Base-by-base conservation (phyloP, 1,140 invertebrate species). In the Ruditapes philippinarum region DNA sequence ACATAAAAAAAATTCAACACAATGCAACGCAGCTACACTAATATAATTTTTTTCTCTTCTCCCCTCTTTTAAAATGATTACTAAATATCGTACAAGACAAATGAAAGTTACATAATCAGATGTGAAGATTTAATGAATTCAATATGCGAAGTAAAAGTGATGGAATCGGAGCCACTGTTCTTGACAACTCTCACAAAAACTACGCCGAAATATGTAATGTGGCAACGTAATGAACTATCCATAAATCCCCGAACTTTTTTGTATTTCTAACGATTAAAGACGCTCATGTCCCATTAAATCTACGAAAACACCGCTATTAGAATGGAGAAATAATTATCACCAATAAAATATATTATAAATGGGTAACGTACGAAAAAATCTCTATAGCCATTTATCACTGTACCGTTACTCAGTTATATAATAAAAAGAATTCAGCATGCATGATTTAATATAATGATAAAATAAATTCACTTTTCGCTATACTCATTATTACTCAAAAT, bases 61-160 rank as follows among this genome's bases (percentile, higher is more conserved):
- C 5, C 9, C 51, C n/a, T 62, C 51, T 57, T 62, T 62, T 62
- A 7, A 62, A 62, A 62, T 62, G 57, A 62, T 62, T 62, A 19
- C 57, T 5, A 62, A 62, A 62, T 28, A 62, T 62, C 25, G 7
- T 62, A 25, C n/a, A 62, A 62, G 57, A 62, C 57, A 62, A 62
- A 62, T 62, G 57, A 4, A 25, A 62, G 57, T 38, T 70, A 38
- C 65, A 70, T 70, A 70, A 70, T 40, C 9, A 38, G 65, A 70
- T 70, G 42, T 31, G 74, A 42, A 51, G 74, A 51, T 51, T 78
- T 78, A 78, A 78, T 78, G 74, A 78, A 78, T 78, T 78, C 74
- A 78, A 78, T 78, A 78, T 78, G 74, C 17, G 74, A 31, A 57
- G 0, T 22, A 19, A 40, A 54, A 11, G 4, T 54, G 74, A 78